Percentiles rank a stretch among this genome's conserved stretches.
Evolutionary conservation across 2,888 invertebrate genomes (phyloP).

Genomic region (Perdita meconis): DNA sequence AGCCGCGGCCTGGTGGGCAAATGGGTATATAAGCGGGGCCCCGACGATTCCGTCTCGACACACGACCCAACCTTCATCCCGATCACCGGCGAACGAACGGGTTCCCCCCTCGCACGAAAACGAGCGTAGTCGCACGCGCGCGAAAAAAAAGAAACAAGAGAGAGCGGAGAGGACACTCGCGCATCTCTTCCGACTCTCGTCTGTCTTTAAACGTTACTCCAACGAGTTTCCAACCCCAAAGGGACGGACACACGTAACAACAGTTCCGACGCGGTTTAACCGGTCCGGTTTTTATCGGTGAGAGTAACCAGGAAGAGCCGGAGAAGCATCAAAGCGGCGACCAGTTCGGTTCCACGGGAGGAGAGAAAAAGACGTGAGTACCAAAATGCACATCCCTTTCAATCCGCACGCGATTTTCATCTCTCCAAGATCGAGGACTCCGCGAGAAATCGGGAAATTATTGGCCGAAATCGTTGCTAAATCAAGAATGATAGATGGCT

Average conservation of each 20-base stretch:
- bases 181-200: constrained; percentile 37
- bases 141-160: constrained; percentile 54
- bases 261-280: constrained; percentile 18
- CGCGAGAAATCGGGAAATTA: neutral
- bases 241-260: neutral
- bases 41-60: constrained; percentile 82
- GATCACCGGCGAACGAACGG: constrained; percentile 69
- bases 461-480: too few relatives aligned
- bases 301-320: constrained; percentile 49
- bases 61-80: constrained; percentile 83
- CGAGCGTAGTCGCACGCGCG: constrained; percentile 79
- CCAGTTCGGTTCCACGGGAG: constrained; percentile 40
- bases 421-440: neutral
- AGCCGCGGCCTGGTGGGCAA: constrained; percentile 74
- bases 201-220: constrained; percentile 32
- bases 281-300: constrained; percentile 55
- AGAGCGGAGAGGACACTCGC: constrained; percentile 32
- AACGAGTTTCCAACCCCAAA: neutral
- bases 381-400: neutral
- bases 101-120: constrained; percentile 68
- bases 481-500: neutral
- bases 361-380: constrained; percentile 70
- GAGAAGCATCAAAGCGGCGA: constrained; percentile 37
- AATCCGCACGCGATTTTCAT: too few relatives aligned
- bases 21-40: constrained; percentile 83